Evolutionary conservation across 2,797 vertebrate species (phyloP).

Genomic region (Lophotriccus pileatus): DNA sequence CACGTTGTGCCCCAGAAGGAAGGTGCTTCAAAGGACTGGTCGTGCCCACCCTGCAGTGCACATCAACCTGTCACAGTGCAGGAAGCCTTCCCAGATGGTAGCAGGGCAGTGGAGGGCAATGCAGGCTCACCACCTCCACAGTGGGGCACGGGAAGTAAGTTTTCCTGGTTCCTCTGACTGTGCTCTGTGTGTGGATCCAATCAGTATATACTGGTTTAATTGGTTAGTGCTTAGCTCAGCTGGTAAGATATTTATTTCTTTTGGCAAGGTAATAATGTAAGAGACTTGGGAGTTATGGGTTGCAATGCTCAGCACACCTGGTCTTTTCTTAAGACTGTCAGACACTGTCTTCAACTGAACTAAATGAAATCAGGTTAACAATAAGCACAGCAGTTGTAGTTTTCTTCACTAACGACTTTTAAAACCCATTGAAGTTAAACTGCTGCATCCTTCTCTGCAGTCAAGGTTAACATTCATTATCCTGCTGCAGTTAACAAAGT

Average conservation of each 20-base stretch:
- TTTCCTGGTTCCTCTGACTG: background rate
- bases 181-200: accelerated
- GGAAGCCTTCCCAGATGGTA: background rate
- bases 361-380: background rate
- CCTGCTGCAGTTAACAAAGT: background rate
- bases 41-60: background rate
- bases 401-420: background rate
- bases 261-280: background rate
- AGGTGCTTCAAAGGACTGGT: accelerated
- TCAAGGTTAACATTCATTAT: background rate
- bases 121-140: background rate
- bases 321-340: background rate
- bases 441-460: background rate
- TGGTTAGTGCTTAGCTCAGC: background rate
- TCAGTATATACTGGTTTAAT: background rate
- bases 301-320: background rate
- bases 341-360: background rate
- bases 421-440: background rate
- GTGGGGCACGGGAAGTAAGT: accelerated
- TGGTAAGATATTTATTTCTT: background rate
- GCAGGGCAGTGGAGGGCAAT: background rate
- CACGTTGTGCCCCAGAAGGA: background rate
- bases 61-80: background rate
- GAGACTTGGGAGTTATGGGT: background rate
- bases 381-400: background rate